These are phyloP conservation scores for Monopterus albus DNA, from an alignment of 2,113 vertebrate species.

Conservation along the genomic window DNA sequence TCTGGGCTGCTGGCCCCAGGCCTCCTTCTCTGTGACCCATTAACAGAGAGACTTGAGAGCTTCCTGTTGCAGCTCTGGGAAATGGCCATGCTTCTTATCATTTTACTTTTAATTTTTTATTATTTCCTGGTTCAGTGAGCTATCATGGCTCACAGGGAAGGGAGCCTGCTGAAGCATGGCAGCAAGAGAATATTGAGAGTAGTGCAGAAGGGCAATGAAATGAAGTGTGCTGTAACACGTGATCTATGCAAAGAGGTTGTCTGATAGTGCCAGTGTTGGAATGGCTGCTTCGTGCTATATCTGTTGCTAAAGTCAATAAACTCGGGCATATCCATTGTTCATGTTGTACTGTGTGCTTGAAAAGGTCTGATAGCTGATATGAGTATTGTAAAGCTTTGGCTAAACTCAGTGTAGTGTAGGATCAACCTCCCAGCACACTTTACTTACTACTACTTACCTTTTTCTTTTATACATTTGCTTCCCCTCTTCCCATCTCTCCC, in stretches of 20 bases:
- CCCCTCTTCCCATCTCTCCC: conserved; percentile 8
- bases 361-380: not conserved
- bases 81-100: conserved; percentile 22
- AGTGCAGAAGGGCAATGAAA: no score
- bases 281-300: not conserved
- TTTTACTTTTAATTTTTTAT: conserved; percentile 32
- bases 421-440: no score
- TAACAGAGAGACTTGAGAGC: conserved; percentile 44
- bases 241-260: not conserved
- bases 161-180: not conserved
- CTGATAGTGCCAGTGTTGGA: not conserved
- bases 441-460: conserved; percentile 4
- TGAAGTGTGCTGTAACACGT: not conserved
- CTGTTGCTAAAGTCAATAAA: not conserved
- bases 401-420: not conserved
- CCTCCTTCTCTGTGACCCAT: conserved; percentile 61
- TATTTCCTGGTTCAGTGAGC: conserved; percentile 28
- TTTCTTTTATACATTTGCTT: conserved; percentile 26
- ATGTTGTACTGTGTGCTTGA: not conserved
- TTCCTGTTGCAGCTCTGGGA: conserved; percentile 51
- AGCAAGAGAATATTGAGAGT: no score
- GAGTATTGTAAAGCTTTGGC: not conserved
- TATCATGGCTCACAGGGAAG: not conserved
- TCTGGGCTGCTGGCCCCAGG: conserved; percentile 22
- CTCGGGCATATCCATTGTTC: not conserved